phyloP scores from a whole-genome alignment of 2,113 vertebrate genomes.

The Caloenas nicobarica region DNA sequence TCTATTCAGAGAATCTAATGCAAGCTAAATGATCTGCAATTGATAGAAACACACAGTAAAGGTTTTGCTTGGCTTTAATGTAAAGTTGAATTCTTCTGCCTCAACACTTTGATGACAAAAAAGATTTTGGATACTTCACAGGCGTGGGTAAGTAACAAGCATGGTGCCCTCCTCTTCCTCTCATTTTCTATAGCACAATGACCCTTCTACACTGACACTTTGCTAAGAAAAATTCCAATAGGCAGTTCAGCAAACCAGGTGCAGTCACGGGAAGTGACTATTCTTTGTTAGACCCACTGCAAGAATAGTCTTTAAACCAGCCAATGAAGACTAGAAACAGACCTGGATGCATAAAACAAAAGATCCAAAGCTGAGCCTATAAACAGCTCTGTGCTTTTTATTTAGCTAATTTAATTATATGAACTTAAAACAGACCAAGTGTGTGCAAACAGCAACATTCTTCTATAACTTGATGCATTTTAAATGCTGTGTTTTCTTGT shows the following conservation, averaged over 20 bases:
- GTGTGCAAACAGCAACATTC: constrained; percentile 47
- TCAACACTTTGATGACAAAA: neutral
- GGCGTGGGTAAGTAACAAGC: neutral
- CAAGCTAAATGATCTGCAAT: neutral
- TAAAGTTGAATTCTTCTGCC: neutral
- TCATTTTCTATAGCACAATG: neutral
- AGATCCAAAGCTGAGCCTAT: constrained; percentile 27
- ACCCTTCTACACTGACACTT: neutral
- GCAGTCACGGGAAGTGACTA: neutral
- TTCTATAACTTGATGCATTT: constrained; percentile 58
- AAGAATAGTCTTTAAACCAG: neutral
- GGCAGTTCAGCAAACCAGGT: neutral
- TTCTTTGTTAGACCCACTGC: constrained; percentile 14
- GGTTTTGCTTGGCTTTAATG: neutral
- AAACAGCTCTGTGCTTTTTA: constrained; percentile 45
- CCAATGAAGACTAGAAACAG: constrained; percentile 28
- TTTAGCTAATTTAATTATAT: constrained; percentile 69
- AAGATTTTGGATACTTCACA: neutral
- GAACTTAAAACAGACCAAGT: constrained; percentile 68
- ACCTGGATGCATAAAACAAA: constrained; percentile 29
- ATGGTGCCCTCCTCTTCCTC: neutral
- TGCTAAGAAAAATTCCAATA: neutral
- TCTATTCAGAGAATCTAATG: neutral
- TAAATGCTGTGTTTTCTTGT: constrained; percentile 56
- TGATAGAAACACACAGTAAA: neutral